These are phyloP conservation scores for Bufotes viridis DNA, from an alignment of 2,797 vertebrate species.

Conservation along the genomic window DNA sequence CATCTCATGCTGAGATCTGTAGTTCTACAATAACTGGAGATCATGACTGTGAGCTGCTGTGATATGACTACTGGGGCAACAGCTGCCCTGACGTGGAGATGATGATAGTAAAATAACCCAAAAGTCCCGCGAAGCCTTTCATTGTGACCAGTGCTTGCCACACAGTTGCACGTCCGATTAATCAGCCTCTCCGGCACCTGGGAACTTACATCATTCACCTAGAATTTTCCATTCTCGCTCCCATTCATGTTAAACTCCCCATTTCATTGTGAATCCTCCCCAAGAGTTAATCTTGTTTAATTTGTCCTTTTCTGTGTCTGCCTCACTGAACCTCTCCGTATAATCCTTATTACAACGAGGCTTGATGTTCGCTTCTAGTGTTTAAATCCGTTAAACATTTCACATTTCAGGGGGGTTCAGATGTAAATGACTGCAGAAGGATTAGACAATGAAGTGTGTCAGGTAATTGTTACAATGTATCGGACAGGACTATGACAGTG, in stretches of 20 bases:
- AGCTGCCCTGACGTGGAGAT: background rate
- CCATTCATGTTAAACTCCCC: background rate
- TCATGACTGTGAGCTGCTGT: too few relatives aligned
- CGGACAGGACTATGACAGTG: background rate
- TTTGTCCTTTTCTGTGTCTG: slow-evolving; percentile 21
- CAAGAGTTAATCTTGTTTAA: slow-evolving; percentile 45
- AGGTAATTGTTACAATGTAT: background rate
- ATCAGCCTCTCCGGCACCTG: background rate
- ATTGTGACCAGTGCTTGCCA: background rate
- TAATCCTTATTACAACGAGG: slow-evolving; percentile 51
- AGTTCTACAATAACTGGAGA: slow-evolving; percentile 4
- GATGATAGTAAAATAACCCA: background rate
- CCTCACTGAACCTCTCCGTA: slow-evolving; percentile 15
- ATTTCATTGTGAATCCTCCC: background rate
- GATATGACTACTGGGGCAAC: background rate
- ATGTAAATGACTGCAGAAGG: slow-evolving; percentile 21
- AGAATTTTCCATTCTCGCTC: background rate
- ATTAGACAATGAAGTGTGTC: background rate
- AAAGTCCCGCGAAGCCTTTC: background rate
- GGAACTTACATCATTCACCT: background rate
- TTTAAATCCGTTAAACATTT: slow-evolving; percentile 39
- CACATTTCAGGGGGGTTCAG: background rate
- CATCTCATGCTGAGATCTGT: background rate
- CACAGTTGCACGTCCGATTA: background rate
- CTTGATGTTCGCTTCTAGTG: slow-evolving; percentile 20